A percentile compares a stretch with the other conserved stretches of the same genome.
Conservation (phyloP, 2,113 vertebrate species). For the Stegastes partitus region DNA sequence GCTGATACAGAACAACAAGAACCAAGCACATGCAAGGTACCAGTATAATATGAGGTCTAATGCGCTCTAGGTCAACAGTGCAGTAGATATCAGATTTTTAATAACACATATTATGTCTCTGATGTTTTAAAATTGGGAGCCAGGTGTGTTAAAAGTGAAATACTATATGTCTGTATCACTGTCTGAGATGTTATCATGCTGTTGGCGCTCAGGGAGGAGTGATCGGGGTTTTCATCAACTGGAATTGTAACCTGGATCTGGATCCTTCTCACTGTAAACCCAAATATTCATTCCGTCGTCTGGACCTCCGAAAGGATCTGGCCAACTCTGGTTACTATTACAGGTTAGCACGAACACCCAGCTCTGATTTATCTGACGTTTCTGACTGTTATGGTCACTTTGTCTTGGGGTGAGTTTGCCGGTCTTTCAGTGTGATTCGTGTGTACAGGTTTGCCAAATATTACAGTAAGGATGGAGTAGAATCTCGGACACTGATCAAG, state of each 20-base stretch:
- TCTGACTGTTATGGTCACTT: background rate
- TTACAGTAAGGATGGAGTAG: slow-evolving; percentile 83
- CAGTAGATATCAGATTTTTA: too few relatives aligned
- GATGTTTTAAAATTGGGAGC: background rate
- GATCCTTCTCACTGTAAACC: slow-evolving; percentile 85
- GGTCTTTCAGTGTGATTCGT: background rate
- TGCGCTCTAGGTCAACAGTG: too few relatives aligned
- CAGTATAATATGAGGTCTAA: too few relatives aligned
- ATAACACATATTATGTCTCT: background rate
- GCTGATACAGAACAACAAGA: too few relatives aligned
- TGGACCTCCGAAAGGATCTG: slow-evolving; percentile 84
- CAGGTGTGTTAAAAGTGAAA: background rate
- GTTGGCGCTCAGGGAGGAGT: slow-evolving; percentile 85
- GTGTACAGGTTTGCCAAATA: slow-evolving; percentile 89
- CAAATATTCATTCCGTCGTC: slow-evolving; percentile 88
- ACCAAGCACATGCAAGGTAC: too few relatives aligned
- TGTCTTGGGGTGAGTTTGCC: background rate
- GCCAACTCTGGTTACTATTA: slow-evolving; percentile 86
- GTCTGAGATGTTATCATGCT: background rate
- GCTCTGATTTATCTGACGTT: background rate
- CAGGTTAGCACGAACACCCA: slow-evolving; percentile 76
- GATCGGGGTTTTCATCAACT: slow-evolving; percentile 89
- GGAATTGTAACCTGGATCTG: slow-evolving; percentile 89
- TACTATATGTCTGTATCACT: background rate
- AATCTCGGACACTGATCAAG: slow-evolving; percentile 89